phyloP scores from a whole-genome alignment of 2,113 vertebrate genomes.

The Gasterosteus aculeatus region DNA sequence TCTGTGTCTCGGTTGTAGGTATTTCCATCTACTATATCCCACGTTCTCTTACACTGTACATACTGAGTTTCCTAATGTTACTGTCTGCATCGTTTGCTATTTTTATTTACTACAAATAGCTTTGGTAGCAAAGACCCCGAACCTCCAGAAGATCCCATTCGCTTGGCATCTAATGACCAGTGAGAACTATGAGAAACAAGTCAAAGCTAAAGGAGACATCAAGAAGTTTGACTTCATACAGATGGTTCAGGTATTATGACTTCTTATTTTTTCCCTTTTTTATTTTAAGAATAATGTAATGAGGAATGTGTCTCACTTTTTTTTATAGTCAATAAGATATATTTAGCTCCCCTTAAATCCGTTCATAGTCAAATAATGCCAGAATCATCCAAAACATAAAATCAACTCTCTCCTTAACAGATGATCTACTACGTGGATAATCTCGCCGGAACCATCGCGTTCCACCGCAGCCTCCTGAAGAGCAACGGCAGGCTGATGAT shows the following conservation, averaged over 20 bases:
- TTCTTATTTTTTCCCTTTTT: not conserved
- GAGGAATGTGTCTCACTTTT: not conserved
- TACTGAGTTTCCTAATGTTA: not conserved
- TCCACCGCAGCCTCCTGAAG: conserved; percentile 81
- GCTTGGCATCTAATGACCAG: conserved; percentile 84
- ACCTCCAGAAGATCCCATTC: conserved; percentile 84
- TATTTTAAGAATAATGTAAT: not conserved
- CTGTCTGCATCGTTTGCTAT: not conserved
- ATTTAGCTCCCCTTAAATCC: not conserved
- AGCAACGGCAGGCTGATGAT: conserved; percentile 81
- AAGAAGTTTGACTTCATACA: conserved; percentile 91
- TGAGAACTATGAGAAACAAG: conserved; percentile 83
- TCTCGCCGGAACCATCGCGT: conserved; percentile 75
- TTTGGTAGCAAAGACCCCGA: conserved; percentile 79
- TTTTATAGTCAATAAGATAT: not conserved
- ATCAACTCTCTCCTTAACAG: conserved; percentile 52
- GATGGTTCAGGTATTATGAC: conserved; percentile 88
- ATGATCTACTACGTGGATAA: conserved; percentile 83
- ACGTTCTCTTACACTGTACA: not conserved
- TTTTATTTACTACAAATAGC: conserved; percentile 64
- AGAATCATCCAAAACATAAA: not conserved
- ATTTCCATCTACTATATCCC: not conserved
- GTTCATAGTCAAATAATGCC: too few relatives aligned
- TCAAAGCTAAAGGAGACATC: conserved; percentile 73
- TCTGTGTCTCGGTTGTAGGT: not conserved